phyloP scores from a whole-genome alignment of 2,888 invertebrate genomes.

The Nasonia oneida region DNA sequence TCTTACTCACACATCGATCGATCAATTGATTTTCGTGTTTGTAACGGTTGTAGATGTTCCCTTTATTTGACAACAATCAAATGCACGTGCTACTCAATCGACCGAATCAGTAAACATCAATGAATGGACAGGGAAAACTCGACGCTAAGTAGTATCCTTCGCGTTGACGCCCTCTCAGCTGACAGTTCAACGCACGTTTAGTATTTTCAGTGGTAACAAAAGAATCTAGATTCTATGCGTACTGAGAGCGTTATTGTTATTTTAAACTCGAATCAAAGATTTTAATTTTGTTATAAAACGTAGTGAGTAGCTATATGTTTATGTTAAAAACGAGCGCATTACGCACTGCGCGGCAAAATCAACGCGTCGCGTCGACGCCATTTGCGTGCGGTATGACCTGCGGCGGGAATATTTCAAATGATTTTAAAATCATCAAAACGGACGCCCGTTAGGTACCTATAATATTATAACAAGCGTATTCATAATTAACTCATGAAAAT shows the following conservation, averaged over 20 bases:
- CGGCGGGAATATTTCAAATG: background rate
- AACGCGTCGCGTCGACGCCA: conserved; percentile 7
- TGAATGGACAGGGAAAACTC: conserved; percentile 6
- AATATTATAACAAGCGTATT: no score
- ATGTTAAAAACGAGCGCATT: background rate
- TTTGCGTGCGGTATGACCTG: background rate
- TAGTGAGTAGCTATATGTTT: background rate
- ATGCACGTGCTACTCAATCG: background rate
- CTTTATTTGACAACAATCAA: background rate
- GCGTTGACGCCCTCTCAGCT: conserved; percentile 5
- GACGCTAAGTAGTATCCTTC: background rate
- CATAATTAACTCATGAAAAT: no score
- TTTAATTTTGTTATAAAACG: background rate
- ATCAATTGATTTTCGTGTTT: background rate
- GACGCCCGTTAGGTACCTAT: no score
- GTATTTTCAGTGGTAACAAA: background rate
- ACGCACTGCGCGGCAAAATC: conserved; percentile 9
- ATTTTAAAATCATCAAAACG: no score
- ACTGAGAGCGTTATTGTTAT: background rate
- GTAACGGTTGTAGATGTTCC: background rate
- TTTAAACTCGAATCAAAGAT: background rate
- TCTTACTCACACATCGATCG: background rate
- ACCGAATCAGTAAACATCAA: background rate
- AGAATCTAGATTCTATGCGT: background rate
- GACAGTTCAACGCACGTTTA: background rate